Percentiles rank a stretch among this genome's conserved stretches.
Evolutionary conservation across 92 coral and sea anemone species (phyloP).

Genomic region (Palythoa grandis): DNA sequence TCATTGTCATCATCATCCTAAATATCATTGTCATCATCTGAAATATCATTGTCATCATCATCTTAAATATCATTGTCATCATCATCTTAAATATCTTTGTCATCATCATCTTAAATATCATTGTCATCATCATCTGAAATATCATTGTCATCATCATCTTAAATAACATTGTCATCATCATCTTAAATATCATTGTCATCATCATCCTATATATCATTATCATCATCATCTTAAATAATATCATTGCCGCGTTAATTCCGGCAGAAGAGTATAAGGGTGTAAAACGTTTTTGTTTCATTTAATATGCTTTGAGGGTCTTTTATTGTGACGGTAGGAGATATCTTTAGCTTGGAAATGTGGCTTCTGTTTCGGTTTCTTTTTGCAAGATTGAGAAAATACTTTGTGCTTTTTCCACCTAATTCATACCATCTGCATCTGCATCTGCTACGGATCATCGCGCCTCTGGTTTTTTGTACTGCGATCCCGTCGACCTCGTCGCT

Average conservation of each 20-base stretch:
- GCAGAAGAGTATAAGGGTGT: constrained; percentile 28
- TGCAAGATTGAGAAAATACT: constrained; percentile 41
- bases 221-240: too few species aligned
- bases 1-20: too few species aligned
- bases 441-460: constrained; percentile 46
- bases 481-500: constrained; percentile 43
- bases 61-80: too few species aligned
- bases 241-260: background rate
- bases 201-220: too few species aligned
- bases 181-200: too few species aligned
- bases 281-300: constrained; percentile 35
- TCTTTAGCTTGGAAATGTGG: constrained; percentile 43
- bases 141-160: too few species aligned
- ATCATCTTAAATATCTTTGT: too few species aligned
- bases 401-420: constrained; percentile 34
- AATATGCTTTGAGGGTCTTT: constrained; percentile 35
- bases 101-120: too few species aligned
- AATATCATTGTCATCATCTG: too few species aligned
- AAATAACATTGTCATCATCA: too few species aligned
- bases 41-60: too few species aligned
- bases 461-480: constrained; percentile 39
- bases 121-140: too few species aligned
- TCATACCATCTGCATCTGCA: constrained; percentile 35
- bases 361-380: constrained; percentile 45
- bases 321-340: constrained; percentile 1